These are phyloP conservation scores for Mugil cephalus DNA, from an alignment of 2,113 vertebrate species.

Conservation along the genomic window DNA sequence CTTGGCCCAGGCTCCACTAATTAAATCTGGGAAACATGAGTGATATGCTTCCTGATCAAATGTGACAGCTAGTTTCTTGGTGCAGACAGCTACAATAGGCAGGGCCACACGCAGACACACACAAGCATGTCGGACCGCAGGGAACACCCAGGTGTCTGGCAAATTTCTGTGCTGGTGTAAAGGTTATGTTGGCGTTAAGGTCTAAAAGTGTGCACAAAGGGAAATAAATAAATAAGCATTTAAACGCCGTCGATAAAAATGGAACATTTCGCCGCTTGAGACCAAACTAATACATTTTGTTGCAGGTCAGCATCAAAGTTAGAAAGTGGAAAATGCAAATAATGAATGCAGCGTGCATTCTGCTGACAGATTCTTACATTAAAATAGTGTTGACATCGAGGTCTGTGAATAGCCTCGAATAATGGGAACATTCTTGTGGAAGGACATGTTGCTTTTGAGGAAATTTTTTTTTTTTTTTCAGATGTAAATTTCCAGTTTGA, in stretches of 20 bases:
- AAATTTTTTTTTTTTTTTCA: too few species aligned
- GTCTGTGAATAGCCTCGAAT: not conserved
- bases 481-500: too few species aligned
- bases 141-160: not conserved
- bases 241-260: not conserved
- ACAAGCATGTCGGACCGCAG: not conserved
- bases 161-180: not conserved
- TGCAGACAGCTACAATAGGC: slow-evolving; percentile 57
- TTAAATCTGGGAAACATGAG: slow-evolving; percentile 89
- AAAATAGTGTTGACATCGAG: not conserved
- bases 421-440: too few species aligned
- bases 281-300: not conserved
- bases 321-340: not conserved
- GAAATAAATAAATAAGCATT: not conserved
- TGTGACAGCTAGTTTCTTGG: slow-evolving; percentile 71
- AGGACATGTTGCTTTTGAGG: too few species aligned
- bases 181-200: not conserved
- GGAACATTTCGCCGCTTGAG: not conserved
- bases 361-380: not conserved
- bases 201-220: not conserved
- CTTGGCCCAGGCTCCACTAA: slow-evolving; percentile 89
- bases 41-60: slow-evolving; percentile 80
- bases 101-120: slow-evolving; percentile 1
- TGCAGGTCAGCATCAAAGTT: not conserved
- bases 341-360: not conserved